Evolutionary conservation across 2,113 vertebrate genomes (phyloP).

Genomic region (Seriola dumerili): DNA sequence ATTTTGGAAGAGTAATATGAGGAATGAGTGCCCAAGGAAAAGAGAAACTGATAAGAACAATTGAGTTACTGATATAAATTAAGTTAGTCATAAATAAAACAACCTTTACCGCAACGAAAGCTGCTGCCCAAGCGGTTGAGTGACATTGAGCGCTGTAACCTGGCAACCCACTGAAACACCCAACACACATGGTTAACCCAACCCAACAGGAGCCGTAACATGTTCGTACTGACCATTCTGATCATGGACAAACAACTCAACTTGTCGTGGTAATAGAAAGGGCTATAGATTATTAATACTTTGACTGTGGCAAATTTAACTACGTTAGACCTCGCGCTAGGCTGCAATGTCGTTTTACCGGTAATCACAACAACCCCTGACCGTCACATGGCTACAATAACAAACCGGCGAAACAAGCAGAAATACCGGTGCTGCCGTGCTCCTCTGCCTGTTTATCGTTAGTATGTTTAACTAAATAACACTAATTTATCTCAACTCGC

Average conservation of each 20-base stretch:
- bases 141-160: constrained; percentile 67
- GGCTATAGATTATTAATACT: neutral
- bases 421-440: neutral
- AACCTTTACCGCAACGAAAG: neutral
- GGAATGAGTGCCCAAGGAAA: neutral
- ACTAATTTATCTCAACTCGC: neutral
- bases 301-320: neutral
- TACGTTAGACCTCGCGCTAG: neutral
- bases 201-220: neutral
- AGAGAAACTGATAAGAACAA: neutral
- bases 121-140: constrained; percentile 1
- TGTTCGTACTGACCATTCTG: neutral
- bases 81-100: neutral
- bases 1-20: constrained; percentile 3
- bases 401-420: constrained; percentile 45
- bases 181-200: constrained; percentile 26
- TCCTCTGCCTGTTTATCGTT: neutral
- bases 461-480: neutral
- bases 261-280: neutral
- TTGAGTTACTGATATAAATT: neutral
- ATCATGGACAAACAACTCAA: neutral
- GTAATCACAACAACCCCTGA: constrained; percentile 44
- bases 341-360: neutral
- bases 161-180: constrained; percentile 63
- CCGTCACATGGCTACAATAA: constrained; percentile 75